These are phyloP conservation scores for Cromileptes altivelis DNA, from an alignment of 2,113 vertebrate genomes.

Conservation along the genomic window DNA sequence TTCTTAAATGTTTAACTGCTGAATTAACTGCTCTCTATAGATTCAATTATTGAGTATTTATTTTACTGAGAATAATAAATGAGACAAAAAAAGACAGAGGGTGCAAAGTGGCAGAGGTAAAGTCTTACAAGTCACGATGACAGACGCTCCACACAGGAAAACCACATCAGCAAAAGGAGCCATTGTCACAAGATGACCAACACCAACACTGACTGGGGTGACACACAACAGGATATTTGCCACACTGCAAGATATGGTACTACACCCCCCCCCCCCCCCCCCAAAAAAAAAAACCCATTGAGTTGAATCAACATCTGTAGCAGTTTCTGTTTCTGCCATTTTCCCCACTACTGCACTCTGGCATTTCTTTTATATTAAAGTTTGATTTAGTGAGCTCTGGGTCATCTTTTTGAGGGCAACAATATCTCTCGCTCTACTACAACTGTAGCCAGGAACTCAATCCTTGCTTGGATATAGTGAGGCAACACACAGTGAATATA, in stretches of 20 bases:
- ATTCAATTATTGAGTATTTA: background rate
- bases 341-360: background rate
- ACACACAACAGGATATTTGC: background rate
- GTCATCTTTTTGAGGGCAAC: constrained; percentile 8
- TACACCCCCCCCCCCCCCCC: too few relatives aligned
- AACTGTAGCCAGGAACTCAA: background rate
- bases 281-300: background rate
- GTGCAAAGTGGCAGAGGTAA: background rate
- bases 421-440: constrained; percentile 1
- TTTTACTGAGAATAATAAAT: background rate
- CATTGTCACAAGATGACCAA: too few relatives aligned
- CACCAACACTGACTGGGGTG: background rate
- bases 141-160: constrained; percentile 16
- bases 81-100: background rate
- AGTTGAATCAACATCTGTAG: background rate
- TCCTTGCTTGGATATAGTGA: constrained; percentile 4
- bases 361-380: background rate
- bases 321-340: background rate
- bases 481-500: constrained; percentile 15
- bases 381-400: background rate
- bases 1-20: background rate
- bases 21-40: background rate
- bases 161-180: background rate
- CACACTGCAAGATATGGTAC: background rate
- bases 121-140: background rate